Evolutionary conservation across 2,888 invertebrate species (phyloP), one percentile per base, ranked within the genome.

Genomic region (Eilema depressum): DNA sequence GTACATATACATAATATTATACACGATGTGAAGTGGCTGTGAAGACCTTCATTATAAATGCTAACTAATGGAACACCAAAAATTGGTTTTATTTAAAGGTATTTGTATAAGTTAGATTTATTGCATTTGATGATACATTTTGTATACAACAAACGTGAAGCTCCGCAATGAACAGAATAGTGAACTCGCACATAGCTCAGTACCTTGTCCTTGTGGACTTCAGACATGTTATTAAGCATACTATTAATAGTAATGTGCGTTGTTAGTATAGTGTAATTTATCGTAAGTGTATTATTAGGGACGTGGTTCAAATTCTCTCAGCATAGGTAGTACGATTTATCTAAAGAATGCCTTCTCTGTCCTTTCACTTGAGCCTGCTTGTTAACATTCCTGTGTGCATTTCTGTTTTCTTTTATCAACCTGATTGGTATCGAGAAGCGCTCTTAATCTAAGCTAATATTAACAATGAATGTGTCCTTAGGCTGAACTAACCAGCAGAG

Each of bases 251-350:
- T 91, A 87, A 92, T 86, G 91, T 94, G 91, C 92, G 91, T 92
- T 92, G 92, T 94, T 94, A 94, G 92, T 87, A 87, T 94, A 94
- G 91, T 87, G 88, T 95, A 91, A 92, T 93, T 93, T 94, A 93
- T 92, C 89, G 85, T 94, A 94, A 95, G 93, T 92, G 93, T 93
- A 92, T 89, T 83, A 85, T 88, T 94, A 95, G 93, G 92, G 91
- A 92, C 89, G 85, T 90, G 92, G 91, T 92, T 89, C 89, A 85
- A 81, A 84, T 87, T 91, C 84, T 86, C 85, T 90, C 89, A 88
- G 87, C 87, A 79, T 88, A 85, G 84, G 82, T 88, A 85, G 83
- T 86, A 85, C 86, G 86, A 84, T 87, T 65, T 83, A 78, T 84
- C 83, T 85, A 88, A 83, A 86, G 82, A 83, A 85, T 86, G 82